Conservation (phyloP, 1,140 invertebrate genomes). For the Brachionus rotundiformis region DNA sequence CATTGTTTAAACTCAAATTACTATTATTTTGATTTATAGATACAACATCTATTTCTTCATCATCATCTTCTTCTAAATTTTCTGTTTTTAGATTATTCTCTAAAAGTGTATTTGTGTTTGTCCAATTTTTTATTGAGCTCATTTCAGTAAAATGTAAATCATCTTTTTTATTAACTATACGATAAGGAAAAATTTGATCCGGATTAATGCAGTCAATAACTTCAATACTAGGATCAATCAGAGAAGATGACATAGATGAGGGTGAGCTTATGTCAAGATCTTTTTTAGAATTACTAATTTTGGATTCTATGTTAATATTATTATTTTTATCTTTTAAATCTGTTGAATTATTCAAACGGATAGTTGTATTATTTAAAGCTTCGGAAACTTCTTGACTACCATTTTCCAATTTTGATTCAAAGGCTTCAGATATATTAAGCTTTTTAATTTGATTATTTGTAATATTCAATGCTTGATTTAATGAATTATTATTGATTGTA, state of each 20-base stretch:
- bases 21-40: not conserved
- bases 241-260: not conserved
- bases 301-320: not conserved
- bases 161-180: not conserved
- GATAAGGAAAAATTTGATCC: constrained; percentile 41
- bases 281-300: not conserved
- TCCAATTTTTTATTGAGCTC: not conserved
- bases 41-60: constrained; percentile 30
- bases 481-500: not conserved
- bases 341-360: not conserved
- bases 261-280: not conserved
- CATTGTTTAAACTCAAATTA: not conserved
- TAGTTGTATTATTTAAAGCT: not conserved
- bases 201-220: constrained; percentile 47
- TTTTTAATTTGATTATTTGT: constrained; percentile 17
- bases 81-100: constrained; percentile 30
- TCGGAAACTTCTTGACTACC: not conserved
- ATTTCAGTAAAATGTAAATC: not conserved
- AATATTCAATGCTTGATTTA: not conserved
- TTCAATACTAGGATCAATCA: constrained; percentile 8
- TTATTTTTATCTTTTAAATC: not conserved
- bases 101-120: not conserved
- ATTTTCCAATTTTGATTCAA: not conserved
- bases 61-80: not conserved
- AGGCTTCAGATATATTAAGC: not conserved